Base-by-base conservation (phyloP, 2,797 vertebrate genomes). In the Pipistrellus kuhlii region DNA sequence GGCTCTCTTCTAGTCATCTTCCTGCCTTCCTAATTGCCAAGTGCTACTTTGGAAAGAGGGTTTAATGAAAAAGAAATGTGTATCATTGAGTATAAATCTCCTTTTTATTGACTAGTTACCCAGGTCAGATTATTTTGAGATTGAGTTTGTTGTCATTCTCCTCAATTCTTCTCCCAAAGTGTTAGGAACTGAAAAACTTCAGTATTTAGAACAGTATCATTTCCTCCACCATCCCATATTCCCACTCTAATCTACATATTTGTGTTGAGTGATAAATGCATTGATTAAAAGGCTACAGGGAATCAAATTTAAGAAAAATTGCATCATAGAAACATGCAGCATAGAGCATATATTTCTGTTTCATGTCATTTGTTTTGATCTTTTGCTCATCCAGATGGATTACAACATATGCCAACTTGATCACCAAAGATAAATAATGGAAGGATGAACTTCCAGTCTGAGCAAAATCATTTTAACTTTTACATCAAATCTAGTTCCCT, bases 351-450 rank as follows among this genome's bases (percentile, higher is more conserved):
- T 62, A 94, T 82, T 94, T 96, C 82, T 94, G 69, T 78, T 96
- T 82, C 38, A 8, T 82, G 88, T 64, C 85, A 69, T 88, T 95
- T 82, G 90, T 88, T 97, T 95, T 96, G 55, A 87, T 95, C 75
- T 95, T 23, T 94, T 84, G 44, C 80, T 69, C 38, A 46, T 85
- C 88, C 96, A 96, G 92, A 96, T 95, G 78, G 90, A 96, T 64
- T 38, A 30, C 1, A 80, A 18, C 91, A 91, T 90, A 93, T 83
- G 82, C 41, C 69, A 4, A 48, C 68, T 90, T 93, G 77, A 85
- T 95, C 76, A 66, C 38, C 32, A 48, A 86, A 87, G 55, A 88
- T 81, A 89, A 95, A 95, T 94, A 87, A 77, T 25, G 35, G 8
- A 81, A 86, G 55, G n/a, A 41, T 77, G n/a, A 87, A 82, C 71